phyloP scores from a whole-genome alignment of 2,888 invertebrate species.

The Cabera pusaria region DNA sequence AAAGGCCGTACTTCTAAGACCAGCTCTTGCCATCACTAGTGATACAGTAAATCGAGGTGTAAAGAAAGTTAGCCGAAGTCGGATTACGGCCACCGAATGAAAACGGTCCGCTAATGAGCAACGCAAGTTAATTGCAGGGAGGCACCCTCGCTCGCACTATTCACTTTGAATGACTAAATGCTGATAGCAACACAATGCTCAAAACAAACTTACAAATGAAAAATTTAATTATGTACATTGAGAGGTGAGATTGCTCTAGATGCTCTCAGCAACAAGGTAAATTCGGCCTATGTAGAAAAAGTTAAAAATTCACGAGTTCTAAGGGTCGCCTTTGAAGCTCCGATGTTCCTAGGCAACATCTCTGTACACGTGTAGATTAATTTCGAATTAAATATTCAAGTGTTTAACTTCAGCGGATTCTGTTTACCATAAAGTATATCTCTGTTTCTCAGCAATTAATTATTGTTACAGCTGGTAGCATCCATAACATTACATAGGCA shows the following conservation, averaged over 20 bases:
- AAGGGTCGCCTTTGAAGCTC: conserved; percentile 1
- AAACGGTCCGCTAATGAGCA: conserved; percentile 76
- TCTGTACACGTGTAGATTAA: too few species aligned
- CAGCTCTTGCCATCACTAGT: conserved; percentile 35
- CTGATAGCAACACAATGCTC: conserved; percentile 60
- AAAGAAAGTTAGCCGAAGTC: conserved; percentile 58
- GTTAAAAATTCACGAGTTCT: conserved; percentile 14
- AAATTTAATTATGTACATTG: conserved; percentile 30
- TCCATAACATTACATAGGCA: too few species aligned
- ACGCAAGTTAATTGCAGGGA: conserved; percentile 67
- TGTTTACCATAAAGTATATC: too few species aligned
- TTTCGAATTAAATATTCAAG: too few species aligned
- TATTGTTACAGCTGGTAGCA: too few species aligned
- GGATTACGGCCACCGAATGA: conserved; percentile 70
- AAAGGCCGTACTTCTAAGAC: too few species aligned
- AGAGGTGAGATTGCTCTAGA: conserved; percentile 11
- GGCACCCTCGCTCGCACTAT: conserved; percentile 44
- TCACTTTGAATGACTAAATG: conserved; percentile 44
- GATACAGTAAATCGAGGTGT: conserved; percentile 58
- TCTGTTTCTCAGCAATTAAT: too few species aligned
- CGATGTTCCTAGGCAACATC: too few species aligned
- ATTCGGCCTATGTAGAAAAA: conserved; percentile 7
- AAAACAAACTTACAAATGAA: conserved; percentile 44
- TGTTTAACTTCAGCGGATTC: too few species aligned
- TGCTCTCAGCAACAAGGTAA: conserved; percentile 11